Base-by-base conservation (phyloP, 1,140 invertebrate genomes). In the Galleria mellonella region DNA sequence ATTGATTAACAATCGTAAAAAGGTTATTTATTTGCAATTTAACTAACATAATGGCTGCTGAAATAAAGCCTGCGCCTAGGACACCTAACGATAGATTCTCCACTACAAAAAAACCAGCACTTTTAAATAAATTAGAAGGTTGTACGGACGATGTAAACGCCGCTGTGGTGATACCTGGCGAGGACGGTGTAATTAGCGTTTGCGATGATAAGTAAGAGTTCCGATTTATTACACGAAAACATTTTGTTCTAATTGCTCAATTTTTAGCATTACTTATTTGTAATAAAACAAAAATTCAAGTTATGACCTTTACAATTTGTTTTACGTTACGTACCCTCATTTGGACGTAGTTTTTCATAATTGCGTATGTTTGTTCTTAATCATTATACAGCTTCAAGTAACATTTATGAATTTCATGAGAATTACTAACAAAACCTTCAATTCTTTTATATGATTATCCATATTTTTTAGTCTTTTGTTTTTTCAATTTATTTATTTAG, bases 161-260 rank as follows among this genome's bases (percentile, higher is more conserved):
- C 59, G 97, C 96, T 35, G 89, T 96, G 49, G 90, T 99, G 47
- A 95, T 98, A 66, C 95, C 96, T 41, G 92, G 93, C 37, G 96
- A 97, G 88, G 97, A 99, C 78, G 97, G 97, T 68, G 95, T 99
- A 68, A 97, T 99, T 72, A 98, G 96, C 84, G 94, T 98, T 76
- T 96, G 94, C 62, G 97, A 99, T 90, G 98, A 99, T 89, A 97
- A 96, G 97, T 98, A 89, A 79, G 89, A 82, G 38, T 44, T 52
- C 53, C 56, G 52, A 46, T 43, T 56, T 49, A 51, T 44, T 47
- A 36, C 27, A 43, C 32, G 10, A 5, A 12, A 29, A n/a, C 6
- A 28, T 23, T 40, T 27, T 40, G 10, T 5, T n/a, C 2, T 23
- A 6, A 3, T 23, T 2, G 6, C 17, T 23, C 6, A 2, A 3